Conservation (phyloP, 2,797 vertebrate species). For the Catostomus latipinnis region DNA sequence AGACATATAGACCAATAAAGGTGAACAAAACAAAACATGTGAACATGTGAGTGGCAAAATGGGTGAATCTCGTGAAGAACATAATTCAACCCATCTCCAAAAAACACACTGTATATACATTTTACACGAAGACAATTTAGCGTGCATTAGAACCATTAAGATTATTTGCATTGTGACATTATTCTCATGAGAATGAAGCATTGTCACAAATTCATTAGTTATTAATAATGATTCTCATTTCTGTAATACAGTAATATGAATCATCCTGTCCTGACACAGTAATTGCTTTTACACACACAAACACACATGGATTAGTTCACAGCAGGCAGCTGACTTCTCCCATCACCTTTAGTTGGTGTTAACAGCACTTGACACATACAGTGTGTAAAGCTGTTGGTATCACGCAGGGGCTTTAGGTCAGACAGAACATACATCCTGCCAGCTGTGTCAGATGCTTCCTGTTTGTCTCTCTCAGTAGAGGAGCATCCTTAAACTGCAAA, state of each 20-base stretch:
- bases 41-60: neutral
- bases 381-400: slow-evolving; percentile 21
- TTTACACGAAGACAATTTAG: neutral
- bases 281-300: too few species aligned
- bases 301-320: neutral
- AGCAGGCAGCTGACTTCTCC: slow-evolving; percentile 28
- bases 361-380: slow-evolving; percentile 20
- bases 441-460: slow-evolving; percentile 34
- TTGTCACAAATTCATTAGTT: neutral
- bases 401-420: slow-evolving; percentile 20
- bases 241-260: neutral
- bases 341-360: neutral
- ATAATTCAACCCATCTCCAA: neutral
- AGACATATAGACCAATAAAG: neutral
- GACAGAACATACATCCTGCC: slow-evolving; percentile 26
- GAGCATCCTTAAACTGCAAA: neutral
- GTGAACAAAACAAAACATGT: neutral
- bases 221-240: neutral
- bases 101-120: too few species aligned
- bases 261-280: neutral
- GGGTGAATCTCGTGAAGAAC: too few species aligned
- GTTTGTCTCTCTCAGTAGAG: slow-evolving; percentile 11
- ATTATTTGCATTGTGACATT: neutral
- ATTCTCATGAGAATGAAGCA: too few species aligned
- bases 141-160: neutral